These are phyloP conservation scores for Butorides virescens DNA, from an alignment of 2,113 vertebrate species.

Conservation along the genomic window DNA sequence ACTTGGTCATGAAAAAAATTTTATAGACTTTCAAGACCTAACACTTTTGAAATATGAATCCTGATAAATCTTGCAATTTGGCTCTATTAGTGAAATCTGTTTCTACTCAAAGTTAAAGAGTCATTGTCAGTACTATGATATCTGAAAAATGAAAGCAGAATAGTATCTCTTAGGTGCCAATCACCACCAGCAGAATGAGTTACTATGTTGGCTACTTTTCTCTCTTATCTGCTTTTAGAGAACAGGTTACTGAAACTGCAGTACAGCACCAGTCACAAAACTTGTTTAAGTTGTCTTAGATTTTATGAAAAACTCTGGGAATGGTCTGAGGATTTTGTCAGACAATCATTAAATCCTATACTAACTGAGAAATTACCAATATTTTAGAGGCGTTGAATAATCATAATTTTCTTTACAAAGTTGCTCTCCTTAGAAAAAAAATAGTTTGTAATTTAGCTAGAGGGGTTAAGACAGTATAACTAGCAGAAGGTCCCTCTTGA, in stretches of 20 bases:
- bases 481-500: not conserved
- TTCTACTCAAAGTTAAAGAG: not conserved
- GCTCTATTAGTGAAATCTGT: not conserved
- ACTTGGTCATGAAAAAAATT: not conserved
- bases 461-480: not conserved
- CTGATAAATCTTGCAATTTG: not conserved
- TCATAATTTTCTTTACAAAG: not conserved
- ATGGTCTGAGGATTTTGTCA: not conserved
- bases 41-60: not conserved
- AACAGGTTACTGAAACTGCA: not conserved
- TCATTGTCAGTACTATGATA: not conserved
- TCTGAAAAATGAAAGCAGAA: not conserved
- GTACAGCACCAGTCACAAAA: not conserved
- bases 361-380: not conserved
- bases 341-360: not conserved
- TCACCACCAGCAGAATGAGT: not conserved
- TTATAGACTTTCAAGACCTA: not conserved
- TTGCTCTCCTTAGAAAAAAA: not conserved
- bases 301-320: not conserved
- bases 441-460: not conserved
- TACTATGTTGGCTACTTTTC: not conserved
- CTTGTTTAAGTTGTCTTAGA: not conserved
- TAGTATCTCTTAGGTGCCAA: not conserved
- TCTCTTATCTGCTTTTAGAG: not conserved
- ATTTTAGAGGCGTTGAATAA: not conserved